A percentile compares a stretch with the other conserved stretches of the same genome.
Conservation (phyloP, 2,797 vertebrate species). For the Botia kubotai region DNA sequence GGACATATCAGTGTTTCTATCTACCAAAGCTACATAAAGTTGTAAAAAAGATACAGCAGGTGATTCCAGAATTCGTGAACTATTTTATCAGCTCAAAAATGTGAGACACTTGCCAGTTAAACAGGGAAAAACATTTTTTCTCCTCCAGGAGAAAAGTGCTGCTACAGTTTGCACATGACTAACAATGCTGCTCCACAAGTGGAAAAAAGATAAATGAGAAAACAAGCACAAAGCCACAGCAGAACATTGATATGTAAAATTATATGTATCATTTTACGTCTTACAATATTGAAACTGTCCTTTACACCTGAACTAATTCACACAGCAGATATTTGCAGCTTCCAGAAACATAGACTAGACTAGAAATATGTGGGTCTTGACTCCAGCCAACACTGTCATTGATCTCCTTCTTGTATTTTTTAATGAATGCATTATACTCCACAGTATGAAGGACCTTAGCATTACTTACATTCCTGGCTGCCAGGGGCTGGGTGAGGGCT, state of each 20-base stretch:
- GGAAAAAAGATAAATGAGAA: neutral
- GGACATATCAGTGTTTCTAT: conserved; percentile 38
- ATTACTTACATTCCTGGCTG: conserved; percentile 65
- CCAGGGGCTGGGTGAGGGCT: conserved; percentile 48
- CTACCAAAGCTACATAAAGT: conserved; percentile 31
- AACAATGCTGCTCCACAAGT: conserved; percentile 14
- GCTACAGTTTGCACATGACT: conserved; percentile 34
- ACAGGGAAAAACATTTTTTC: conserved; percentile 37
- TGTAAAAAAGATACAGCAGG: conserved; percentile 49
- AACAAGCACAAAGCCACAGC: neutral
- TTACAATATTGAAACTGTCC: conserved; percentile 3
- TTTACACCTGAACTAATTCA: conserved; percentile 38
- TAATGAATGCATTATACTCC: conserved; percentile 53
- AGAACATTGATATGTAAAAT: neutral
- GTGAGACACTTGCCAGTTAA: conserved; percentile 54
- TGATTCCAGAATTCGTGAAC: conserved; percentile 42
- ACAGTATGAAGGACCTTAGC: conserved; percentile 50
- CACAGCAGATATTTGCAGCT: conserved; percentile 21
- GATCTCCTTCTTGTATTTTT: conserved; percentile 58
- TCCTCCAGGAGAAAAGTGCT: conserved; percentile 44
- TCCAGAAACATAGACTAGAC: conserved; percentile 38
- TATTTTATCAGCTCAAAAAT: conserved; percentile 56
- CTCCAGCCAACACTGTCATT: conserved; percentile 46
- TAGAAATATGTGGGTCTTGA: conserved; percentile 48
- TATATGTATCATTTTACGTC: neutral